phyloP scores from a whole-genome alignment of 2,888 invertebrate genomes.

The Cryptocheilus praepositus region DNA sequence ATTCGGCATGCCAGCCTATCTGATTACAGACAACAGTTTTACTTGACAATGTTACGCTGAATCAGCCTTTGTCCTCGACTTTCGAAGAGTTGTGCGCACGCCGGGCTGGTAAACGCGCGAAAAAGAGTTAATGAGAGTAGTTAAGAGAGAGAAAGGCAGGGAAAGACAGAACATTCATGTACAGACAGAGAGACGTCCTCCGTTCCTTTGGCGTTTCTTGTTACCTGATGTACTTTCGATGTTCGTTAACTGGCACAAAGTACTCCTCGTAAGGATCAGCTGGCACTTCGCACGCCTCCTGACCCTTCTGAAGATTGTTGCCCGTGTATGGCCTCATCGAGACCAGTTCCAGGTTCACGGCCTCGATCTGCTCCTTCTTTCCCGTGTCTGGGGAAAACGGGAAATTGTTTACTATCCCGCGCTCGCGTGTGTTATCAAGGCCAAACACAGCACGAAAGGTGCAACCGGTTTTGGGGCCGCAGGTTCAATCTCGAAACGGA shows the following conservation, averaged over 20 bases:
- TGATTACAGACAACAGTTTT: background rate
- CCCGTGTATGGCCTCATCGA: conserved; percentile 82
- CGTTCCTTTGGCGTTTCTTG: conserved; percentile 2
- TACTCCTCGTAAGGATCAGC: conserved; percentile 88
- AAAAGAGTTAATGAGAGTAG: conserved; percentile 33
- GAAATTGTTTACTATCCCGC: conserved; percentile 27
- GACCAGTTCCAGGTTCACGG: conserved; percentile 87
- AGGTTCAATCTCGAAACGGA: conserved; percentile 10
- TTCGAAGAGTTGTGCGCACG: conserved; percentile 18
- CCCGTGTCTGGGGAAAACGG: conserved; percentile 55
- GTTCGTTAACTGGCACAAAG: conserved; percentile 90
- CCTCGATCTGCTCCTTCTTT: conserved; percentile 78
- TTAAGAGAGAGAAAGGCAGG: conserved; percentile 16
- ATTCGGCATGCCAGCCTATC: too few relatives aligned
- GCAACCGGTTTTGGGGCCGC: conserved; percentile 35
- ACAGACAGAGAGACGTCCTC: conserved; percentile 1
- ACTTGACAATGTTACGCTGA: background rate
- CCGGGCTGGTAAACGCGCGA: conserved; percentile 51
- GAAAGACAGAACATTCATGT: background rate
- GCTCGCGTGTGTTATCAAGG: conserved; percentile 20
- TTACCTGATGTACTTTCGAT: conserved; percentile 90
- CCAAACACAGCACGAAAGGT: conserved; percentile 7
- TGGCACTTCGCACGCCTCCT: conserved; percentile 74
- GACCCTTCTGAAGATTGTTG: conserved; percentile 74
- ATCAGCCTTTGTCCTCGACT: too few relatives aligned